These are phyloP conservation scores for Albula goreensis DNA, from an alignment of 2,113 vertebrate genomes.

Conservation along the genomic window DNA sequence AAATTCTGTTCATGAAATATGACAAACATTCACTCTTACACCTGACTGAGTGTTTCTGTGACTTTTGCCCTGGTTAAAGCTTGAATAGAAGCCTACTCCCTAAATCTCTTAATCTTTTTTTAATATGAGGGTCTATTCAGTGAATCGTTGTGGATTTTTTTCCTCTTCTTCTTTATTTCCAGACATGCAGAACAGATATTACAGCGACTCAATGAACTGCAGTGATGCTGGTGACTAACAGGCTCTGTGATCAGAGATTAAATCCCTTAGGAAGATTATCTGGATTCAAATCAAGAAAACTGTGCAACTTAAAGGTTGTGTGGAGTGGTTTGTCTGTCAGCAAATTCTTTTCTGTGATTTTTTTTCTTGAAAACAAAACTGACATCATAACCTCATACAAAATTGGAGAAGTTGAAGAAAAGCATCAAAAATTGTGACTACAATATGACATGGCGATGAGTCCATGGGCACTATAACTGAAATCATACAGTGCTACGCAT, in stretches of 20 bases:
- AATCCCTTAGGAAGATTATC: slow-evolving; percentile 9
- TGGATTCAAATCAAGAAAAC: slow-evolving; percentile 4
- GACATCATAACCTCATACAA: not conserved
- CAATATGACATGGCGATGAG: too few relatives aligned
- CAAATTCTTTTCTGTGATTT: not conserved
- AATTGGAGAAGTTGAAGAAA: not conserved
- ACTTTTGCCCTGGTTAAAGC: not conserved
- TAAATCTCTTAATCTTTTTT: slow-evolving; percentile 10
- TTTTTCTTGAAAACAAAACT: not conserved
- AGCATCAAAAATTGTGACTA: not conserved
- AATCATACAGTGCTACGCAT: too few relatives aligned
- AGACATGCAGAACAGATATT: slow-evolving; percentile 9
- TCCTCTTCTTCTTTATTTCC: not conserved
- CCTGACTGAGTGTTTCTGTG: not conserved
- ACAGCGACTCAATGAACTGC: not conserved
- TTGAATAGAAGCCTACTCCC: not conserved
- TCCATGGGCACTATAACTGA: too few relatives aligned
- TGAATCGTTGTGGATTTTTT: not conserved
- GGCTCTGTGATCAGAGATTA: not conserved
- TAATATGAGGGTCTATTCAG: slow-evolving; percentile 4
- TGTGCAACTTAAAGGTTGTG: not conserved
- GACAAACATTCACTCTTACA: not conserved
- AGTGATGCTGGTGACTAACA: not conserved
- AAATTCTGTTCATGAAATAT: not conserved
- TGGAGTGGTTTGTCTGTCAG: not conserved